Conservation (phyloP, 2,113 vertebrate genomes). For the Pseudopipra pipra region DNA sequence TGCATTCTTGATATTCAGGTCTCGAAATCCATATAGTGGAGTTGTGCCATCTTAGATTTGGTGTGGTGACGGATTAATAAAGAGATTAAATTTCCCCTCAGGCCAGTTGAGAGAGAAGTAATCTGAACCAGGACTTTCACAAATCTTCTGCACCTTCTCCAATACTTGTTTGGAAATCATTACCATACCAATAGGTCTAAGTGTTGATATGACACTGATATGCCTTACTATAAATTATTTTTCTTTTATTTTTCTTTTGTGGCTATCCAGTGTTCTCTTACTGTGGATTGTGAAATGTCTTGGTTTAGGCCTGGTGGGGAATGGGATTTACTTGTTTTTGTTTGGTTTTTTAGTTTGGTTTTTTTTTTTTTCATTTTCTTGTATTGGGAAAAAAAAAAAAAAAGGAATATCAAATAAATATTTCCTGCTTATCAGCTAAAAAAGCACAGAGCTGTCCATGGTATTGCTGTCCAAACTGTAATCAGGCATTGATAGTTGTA, state of each 20-base stretch:
- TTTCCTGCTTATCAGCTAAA: background rate
- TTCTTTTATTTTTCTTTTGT: background rate
- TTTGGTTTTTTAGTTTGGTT: background rate
- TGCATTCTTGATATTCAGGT: background rate
- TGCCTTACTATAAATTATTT: background rate
- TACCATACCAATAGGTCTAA: background rate
- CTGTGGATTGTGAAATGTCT: background rate
- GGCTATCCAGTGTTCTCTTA: background rate
- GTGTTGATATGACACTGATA: background rate
- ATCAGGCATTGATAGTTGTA: background rate
- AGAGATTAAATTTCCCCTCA: background rate
- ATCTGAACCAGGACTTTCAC: background rate
- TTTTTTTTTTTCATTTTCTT: background rate
- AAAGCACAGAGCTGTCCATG: background rate
- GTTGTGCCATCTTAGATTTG: background rate
- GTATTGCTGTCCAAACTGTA: background rate
- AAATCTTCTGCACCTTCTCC: background rate
- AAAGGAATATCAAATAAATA: background rate
- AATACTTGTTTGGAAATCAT: background rate
- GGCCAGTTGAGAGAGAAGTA: background rate
- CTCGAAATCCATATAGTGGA: background rate
- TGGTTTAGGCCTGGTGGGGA: accelerated
- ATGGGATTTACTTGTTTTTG: background rate
- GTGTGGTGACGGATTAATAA: background rate
- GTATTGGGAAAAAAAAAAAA: background rate